Conservation (phyloP, 2,797 vertebrate species). For the Acanthurus tractus region DNA sequence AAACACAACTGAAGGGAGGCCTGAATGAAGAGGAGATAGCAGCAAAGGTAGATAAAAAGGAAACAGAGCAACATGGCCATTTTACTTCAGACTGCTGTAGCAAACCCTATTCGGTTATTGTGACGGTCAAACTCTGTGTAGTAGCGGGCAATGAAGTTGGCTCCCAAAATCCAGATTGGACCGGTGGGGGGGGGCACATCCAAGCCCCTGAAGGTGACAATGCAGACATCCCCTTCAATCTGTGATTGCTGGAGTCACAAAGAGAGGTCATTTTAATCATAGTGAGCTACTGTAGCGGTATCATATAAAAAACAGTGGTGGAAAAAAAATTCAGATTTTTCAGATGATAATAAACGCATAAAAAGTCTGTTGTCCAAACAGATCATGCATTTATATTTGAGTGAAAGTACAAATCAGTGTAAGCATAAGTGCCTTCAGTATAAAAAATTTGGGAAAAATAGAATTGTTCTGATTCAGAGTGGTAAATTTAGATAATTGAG, state of each 20-base stretch:
- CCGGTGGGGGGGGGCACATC: slow-evolving; percentile 94
- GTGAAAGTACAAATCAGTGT: background rate
- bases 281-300: no score
- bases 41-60: slow-evolving; percentile 8
- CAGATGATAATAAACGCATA: no score
- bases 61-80: slow-evolving; percentile 6
- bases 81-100: slow-evolving; percentile 88
- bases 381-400: background rate
- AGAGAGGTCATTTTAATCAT: background rate
- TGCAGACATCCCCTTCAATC: slow-evolving; percentile 89
- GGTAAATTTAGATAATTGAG: no score
- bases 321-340: background rate
- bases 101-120: slow-evolving; percentile 96
- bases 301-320: background rate
- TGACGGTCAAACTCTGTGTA: slow-evolving; percentile 95
- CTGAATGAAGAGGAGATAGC: slow-evolving; percentile 2
- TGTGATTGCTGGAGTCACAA: slow-evolving; percentile 87
- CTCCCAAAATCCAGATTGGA: slow-evolving; percentile 95
- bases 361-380: background rate
- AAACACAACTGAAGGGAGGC: slow-evolving; percentile 3
- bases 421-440: no score
- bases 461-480: no score
- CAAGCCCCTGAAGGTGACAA: slow-evolving; percentile 90
- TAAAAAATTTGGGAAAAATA: no score
- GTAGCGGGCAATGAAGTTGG: slow-evolving; percentile 95